These are phyloP conservation scores for Tolypeutes matacus DNA, from an alignment of 2,797 vertebrate genomes.

Conservation along the genomic window DNA sequence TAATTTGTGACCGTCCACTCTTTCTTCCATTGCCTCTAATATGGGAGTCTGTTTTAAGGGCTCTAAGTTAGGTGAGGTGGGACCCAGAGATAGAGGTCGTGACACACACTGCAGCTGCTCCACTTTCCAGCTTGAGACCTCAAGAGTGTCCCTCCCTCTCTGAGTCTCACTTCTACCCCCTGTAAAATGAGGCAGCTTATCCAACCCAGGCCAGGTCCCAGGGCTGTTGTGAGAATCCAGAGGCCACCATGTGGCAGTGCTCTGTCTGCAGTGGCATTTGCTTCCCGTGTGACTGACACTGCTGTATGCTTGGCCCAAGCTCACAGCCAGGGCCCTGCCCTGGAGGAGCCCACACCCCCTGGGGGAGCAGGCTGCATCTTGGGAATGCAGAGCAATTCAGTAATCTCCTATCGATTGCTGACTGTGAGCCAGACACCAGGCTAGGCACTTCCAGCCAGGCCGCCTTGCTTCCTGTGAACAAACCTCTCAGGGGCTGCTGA, in stretches of 20 bases:
- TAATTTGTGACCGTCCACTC: not conserved
- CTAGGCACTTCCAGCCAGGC: conserved; percentile 62
- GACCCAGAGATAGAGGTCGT: not conserved
- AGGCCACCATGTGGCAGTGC: not conserved
- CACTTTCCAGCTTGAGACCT: not conserved
- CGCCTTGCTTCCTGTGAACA: conserved; percentile 28
- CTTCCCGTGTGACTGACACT: not conserved
- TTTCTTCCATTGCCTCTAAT: not conserved
- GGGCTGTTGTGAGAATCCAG: not conserved
- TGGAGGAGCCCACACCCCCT: conserved; percentile 15
- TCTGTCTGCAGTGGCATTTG: not conserved
- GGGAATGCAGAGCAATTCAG: conserved; percentile 55
- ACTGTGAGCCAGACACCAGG: conserved; percentile 56
- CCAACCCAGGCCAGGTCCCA: not conserved
- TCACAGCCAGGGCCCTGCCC: conserved; percentile 16
- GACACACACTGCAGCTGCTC: not conserved
- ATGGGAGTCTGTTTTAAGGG: not conserved
- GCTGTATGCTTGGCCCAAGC: not conserved
- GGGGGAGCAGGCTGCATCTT: conserved; percentile 46
- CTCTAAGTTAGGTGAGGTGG: not conserved
- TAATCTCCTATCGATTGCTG: conserved; percentile 62
- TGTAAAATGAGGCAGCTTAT: not conserved
- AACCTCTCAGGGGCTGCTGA: not conserved
- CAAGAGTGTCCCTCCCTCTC: not conserved
- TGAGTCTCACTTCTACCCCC: not conserved